Evolutionary conservation across 2,113 vertebrate genomes (phyloP), one percentile per base, ranked within the genome.

Genomic region (Antechinus flavipes): DNA sequence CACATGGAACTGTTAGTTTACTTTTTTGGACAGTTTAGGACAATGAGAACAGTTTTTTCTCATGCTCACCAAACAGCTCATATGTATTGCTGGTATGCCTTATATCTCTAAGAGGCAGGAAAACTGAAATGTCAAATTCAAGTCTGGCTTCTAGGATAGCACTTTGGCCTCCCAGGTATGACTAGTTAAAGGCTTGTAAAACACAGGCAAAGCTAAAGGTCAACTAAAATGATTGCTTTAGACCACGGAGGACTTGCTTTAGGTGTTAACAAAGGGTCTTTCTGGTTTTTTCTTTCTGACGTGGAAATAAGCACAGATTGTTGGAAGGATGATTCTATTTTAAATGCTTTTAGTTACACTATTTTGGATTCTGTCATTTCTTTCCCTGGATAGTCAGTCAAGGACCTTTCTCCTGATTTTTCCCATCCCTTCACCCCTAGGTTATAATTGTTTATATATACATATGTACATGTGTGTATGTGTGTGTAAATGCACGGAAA

Each of bases 401-500:
- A 93, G 91, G 94, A 91, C 92, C 47, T 0, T 35, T 91, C 94
- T 96, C 49, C 92, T 47, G 46, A 93, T 91, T 47, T 91, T 94
- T 56, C 90, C 92, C 42, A 50, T 91, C 54, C 50, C 90, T 94
- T 93, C 56, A 9, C 55, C 56, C 94, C 26, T 90, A 89, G 56
- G 35, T 90, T 49, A 55, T 93, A 93, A 54, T 42, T 68, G 89
- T 94, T 97, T 91, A 89, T 90, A 94, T 95, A 94, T 0, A 90
- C 96, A 95, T 93, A 92, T 55, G 50, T 50, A 58, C 50, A 52
- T 91, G 90, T 90, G 94, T 95, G 94, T 0, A 90, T 96, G 96
- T 93, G 92, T 55, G 56, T 52, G 89, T 94, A 95, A 68, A 53
- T 90, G 92, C 93, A 96, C 52, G 96, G 93, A 93, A 25, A 49